A percentile compares a stretch with the other conserved stretches of the same genome.
phyloP scores from a whole-genome alignment of 2,797 vertebrate species.

The Chanos chanos region DNA sequence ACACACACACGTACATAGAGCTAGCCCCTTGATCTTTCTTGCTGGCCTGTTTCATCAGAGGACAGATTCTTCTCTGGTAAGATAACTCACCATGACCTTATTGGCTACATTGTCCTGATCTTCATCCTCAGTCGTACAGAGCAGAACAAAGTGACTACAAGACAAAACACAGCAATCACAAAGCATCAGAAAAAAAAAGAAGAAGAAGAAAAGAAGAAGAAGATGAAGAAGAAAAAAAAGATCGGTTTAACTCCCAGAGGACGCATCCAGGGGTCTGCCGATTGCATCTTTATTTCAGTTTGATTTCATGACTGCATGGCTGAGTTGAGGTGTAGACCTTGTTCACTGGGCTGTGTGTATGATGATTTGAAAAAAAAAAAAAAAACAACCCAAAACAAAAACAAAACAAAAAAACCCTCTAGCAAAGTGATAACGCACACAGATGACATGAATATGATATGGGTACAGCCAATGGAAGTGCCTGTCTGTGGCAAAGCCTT shows the following conservation, averaged over 20 bases:
- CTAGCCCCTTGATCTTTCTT: too few species aligned
- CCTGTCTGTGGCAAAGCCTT: neutral
- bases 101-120: constrained; percentile 21
- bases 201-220: too few species aligned
- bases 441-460: constrained; percentile 22
- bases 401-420: constrained; percentile 4
- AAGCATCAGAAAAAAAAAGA: constrained; percentile 32
- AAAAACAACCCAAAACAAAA: neutral
- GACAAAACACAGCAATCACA: constrained; percentile 25
- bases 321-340: constrained; percentile 7
- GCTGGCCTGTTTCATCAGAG: too few species aligned
- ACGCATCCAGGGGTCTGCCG: constrained; percentile 13
- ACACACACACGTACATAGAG: too few species aligned
- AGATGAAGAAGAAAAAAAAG: too few species aligned
- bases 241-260: too few species aligned
- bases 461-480: neutral
- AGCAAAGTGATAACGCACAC: too few species aligned
- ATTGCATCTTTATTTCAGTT: constrained; percentile 17
- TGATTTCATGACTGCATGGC: too few species aligned
- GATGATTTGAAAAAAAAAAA: constrained; percentile 23
- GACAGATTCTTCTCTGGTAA: constrained; percentile 18
- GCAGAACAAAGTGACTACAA: constrained; percentile 14
- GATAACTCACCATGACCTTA: constrained; percentile 3
- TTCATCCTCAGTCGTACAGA: constrained; percentile 19
- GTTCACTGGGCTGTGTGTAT: neutral